These are phyloP conservation scores for Patella depressa DNA, from an alignment of 2,888 invertebrate species.

Conservation along the genomic window DNA sequence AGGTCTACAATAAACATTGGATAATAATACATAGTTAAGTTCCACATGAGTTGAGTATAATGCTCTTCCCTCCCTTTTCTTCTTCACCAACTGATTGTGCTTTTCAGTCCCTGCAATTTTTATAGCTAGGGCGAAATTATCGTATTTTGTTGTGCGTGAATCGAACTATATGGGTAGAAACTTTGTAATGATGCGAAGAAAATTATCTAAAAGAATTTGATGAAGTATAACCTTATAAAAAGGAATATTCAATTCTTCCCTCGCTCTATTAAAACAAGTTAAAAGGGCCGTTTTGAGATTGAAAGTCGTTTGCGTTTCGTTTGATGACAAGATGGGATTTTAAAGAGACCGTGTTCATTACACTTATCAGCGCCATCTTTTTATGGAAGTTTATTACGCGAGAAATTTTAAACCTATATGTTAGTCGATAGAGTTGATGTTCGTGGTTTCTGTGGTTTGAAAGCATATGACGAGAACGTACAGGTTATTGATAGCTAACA, in stretches of 20 bases:
- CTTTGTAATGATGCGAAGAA: constrained; percentile 6
- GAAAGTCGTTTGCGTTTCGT: constrained; percentile 1
- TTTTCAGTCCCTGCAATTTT: neutral
- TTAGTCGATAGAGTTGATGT: too few species aligned
- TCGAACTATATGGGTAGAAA: constrained; percentile 7
- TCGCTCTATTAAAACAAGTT: neutral
- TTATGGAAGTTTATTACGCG: too few species aligned
- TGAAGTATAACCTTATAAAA: neutral
- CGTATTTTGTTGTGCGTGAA: neutral
- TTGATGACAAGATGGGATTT: neutral
- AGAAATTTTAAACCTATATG: too few species aligned
- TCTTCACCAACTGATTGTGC: too few species aligned
- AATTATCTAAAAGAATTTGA: constrained; percentile 2
- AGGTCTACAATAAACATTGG: neutral
- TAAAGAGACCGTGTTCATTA: neutral
- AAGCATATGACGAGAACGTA: too few species aligned
- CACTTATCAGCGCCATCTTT: too few species aligned
- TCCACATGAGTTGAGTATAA: neutral
- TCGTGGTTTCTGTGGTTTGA: too few species aligned
- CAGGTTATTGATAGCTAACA: too few species aligned
- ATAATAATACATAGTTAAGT: neutral
- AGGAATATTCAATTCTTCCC: neutral
- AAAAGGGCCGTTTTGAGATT: constrained; percentile 2
- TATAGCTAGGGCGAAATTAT: neutral
- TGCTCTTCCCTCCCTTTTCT: neutral